phyloP scores from a whole-genome alignment of 2,797 vertebrate genomes.

The Coilia nasus region DNA sequence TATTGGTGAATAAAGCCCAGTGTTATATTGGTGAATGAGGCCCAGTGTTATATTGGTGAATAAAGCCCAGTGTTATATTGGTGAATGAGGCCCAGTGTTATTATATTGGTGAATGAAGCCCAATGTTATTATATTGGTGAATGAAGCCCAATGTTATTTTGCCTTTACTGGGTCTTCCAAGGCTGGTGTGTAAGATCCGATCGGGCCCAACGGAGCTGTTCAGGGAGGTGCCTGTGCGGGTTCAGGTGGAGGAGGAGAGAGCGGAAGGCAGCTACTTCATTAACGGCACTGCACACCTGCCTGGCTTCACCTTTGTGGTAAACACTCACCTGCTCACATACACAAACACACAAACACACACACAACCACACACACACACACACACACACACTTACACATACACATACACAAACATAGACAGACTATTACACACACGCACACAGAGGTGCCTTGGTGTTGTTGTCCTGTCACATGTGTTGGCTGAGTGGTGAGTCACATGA shows the following conservation, averaged over 20 bases:
- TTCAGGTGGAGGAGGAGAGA: slow-evolving; percentile 79
- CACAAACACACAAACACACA: background rate
- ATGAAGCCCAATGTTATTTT: too few relatives aligned
- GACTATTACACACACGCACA: background rate
- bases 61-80: too few relatives aligned
- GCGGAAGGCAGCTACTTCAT: slow-evolving; percentile 77
- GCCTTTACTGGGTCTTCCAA: slow-evolving; percentile 44
- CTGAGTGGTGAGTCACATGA: too few relatives aligned
- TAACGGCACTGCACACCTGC: slow-evolving; percentile 73
- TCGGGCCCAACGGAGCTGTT: slow-evolving; percentile 55
- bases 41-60: too few relatives aligned
- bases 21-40: too few relatives aligned
- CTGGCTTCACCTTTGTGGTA: slow-evolving; percentile 84
- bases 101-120: too few relatives aligned
- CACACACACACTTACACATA: background rate
- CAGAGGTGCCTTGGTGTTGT: background rate
- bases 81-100: too few relatives aligned
- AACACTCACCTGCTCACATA: background rate
- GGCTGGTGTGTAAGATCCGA: slow-evolving; percentile 87
- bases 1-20: too few relatives aligned
- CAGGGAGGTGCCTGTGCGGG: slow-evolving; percentile 73
- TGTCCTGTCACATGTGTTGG: too few relatives aligned
- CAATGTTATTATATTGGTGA: too few relatives aligned
- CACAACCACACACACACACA: background rate
- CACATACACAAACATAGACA: background rate